Conservation (phyloP, 2,113 vertebrate genomes). For the Cranoglanis bouderius region DNA sequence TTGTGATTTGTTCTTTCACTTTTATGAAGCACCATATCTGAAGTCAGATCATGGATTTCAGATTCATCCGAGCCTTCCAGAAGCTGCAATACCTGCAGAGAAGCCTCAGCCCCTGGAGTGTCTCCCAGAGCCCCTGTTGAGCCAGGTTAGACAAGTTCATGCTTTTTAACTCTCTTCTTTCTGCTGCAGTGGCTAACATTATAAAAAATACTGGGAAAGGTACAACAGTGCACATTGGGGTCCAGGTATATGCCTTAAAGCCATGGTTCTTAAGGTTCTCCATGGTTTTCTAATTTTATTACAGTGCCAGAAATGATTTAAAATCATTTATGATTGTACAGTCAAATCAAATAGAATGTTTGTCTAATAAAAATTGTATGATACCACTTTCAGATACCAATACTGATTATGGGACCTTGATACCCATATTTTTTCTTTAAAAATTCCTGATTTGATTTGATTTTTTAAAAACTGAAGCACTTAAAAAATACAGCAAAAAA, state of each 20-base stretch:
- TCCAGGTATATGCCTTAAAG: background rate
- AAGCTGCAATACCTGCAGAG: slow-evolving; percentile 32
- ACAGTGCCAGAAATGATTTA: background rate
- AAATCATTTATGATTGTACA: background rate
- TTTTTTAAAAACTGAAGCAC: background rate
- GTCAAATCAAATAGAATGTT: background rate
- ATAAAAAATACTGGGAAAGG: background rate
- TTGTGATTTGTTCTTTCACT: background rate
- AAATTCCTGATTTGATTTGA: background rate
- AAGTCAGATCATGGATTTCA: slow-evolving; percentile 30
- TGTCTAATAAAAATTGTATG: background rate
- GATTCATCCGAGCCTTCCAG: slow-evolving; percentile 25
- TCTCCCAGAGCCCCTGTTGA: slow-evolving; percentile 32
- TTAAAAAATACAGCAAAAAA: background rate
- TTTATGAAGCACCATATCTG: slow-evolving; percentile 8
- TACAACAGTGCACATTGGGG: background rate
- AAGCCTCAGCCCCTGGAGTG: slow-evolving; percentile 38
- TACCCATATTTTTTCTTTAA: background rate
- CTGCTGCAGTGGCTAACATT: background rate
- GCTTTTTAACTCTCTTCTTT: background rate
- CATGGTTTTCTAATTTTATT: background rate
- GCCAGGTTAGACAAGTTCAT: slow-evolving; percentile 40
- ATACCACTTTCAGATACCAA: background rate
- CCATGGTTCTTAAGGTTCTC: background rate
- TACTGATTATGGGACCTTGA: background rate